Evolutionary conservation across 2,888 invertebrate genomes (phyloP), one percentile per base, ranked within the genome.

Genomic region (Latrodectus elegans): DNA sequence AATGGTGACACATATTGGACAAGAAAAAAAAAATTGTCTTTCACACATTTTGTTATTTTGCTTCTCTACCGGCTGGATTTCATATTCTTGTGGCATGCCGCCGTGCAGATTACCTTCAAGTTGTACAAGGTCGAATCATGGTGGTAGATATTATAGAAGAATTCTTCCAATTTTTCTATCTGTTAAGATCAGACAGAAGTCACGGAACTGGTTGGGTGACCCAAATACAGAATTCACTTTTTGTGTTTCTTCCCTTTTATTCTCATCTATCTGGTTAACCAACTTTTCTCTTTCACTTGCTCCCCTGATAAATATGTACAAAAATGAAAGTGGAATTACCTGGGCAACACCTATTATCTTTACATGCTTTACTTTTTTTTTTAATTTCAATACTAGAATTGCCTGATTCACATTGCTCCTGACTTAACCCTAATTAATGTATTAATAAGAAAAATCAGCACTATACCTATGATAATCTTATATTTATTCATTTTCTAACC

Each of bases 181-280:
- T 70, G 52, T 73, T 72, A 73, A 78, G 55, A 78, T 84, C 64
- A 53, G 26, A 38, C 22, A 49, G 72, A 49, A 75, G 81, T 87
- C 81, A 81, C 71, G 77, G 55, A 87, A 87, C 86, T 17, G 77
- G 86, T 87, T 77, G 51, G 76, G 81, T 82, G 86, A 87, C 86
- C 86, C 77, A 87, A 79, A 81, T 87, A 60, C 75, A 51, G 64
- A 70, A 65, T 55, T 72, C 81, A 72, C 76, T 87, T 74, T 81
- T 53, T 75, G 68, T 76, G 49, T 68, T 60, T 10, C 12, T 60
- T 65, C 38, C 73, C 22, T 74, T 74, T 77, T 77, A 11, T 65
- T 38, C 67, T 75, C 70, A 67, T 74, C 38, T 68, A 55, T 67
- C 8, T 14, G 51, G n/a, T n/a, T 12, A 51, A 51, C 51, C 49